Evolutionary conservation across 2,888 invertebrate genomes (phyloP).

Genomic region (Cepaea hortensis): DNA sequence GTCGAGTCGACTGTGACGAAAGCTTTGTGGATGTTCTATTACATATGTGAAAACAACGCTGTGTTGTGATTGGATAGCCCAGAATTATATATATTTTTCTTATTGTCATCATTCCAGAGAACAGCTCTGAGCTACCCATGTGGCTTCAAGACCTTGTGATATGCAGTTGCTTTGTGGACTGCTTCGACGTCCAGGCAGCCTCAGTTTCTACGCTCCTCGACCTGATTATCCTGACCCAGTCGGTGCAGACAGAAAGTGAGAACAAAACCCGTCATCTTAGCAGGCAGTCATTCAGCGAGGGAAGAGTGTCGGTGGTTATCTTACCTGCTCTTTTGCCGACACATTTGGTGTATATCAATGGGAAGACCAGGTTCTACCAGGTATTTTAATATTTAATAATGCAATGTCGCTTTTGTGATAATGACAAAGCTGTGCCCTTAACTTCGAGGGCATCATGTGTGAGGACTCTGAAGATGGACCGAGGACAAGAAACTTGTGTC

Average conservation of each 20-base stretch:
- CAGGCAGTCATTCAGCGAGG: conserved; percentile 54
- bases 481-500: too few species aligned
- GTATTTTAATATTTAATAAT: conserved; percentile 62
- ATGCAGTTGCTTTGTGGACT: conserved; percentile 82
- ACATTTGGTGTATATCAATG: conserved; percentile 83
- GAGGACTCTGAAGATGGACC: too few species aligned
- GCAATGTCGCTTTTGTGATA: too few species aligned
- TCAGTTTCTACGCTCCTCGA: conserved; percentile 86
- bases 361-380: conserved; percentile 83
- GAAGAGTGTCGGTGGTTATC: conserved; percentile 82
- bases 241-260: conserved; percentile 69
- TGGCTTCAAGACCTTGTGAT: conserved; percentile 85
- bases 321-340: conserved; percentile 83
- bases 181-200: conserved; percentile 78
- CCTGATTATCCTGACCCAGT: conserved; percentile 82
- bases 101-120: conserved; percentile 60
- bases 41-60: too few species aligned
- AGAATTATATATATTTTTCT: too few species aligned
- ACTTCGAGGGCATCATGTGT: too few species aligned
- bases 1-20: too few species aligned
- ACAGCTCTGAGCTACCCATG: conserved; percentile 75
- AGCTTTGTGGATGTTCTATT: too few species aligned
- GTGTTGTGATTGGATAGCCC: too few species aligned
- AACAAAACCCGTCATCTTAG: conserved; percentile 53
- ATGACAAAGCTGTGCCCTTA: too few species aligned